Evolutionary conservation across 2,888 invertebrate genomes (phyloP).

Genomic region (Cenopis cana): DNA sequence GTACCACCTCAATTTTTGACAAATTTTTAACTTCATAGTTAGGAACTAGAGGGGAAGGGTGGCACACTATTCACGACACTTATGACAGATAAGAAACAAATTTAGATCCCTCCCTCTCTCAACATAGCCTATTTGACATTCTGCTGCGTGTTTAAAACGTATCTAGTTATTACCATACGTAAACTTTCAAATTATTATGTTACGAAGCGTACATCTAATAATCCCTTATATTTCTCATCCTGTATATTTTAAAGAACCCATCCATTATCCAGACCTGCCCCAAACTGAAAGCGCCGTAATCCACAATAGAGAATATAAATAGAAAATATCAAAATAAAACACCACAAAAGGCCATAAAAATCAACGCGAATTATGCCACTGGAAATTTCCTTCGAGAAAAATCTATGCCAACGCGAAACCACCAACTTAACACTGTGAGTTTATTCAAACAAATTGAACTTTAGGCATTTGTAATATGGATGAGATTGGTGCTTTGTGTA

Average conservation of each 20-base stretch:
- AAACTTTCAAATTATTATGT: no score
- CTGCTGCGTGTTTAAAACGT: no score
- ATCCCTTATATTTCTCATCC: no score
- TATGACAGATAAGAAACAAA: no score
- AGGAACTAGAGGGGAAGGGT: no score
- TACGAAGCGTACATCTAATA: no score
- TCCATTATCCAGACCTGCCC: background rate
- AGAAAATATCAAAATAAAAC: conserved; percentile 38
- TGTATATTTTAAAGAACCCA: background rate
- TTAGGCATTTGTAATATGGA: background rate
- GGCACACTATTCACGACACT: no score
- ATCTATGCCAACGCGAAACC: conserved; percentile 34
- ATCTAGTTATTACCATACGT: no score
- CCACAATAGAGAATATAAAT: conserved; percentile 31
- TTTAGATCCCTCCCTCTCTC: no score
- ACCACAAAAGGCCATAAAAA: conserved; percentile 40
- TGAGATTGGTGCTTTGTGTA: background rate
- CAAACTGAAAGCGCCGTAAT: conserved; percentile 8
- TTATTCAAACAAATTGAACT: background rate
- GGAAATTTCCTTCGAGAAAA: conserved; percentile 39
- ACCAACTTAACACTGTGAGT: background rate
- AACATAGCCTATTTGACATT: no score
- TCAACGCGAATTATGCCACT: conserved; percentile 39
- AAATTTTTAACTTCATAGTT: no score
- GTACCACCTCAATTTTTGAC: no score